These are phyloP conservation scores for Megastigmus dorsalis DNA, from an alignment of 2,888 invertebrate genomes.

Conservation along the genomic window DNA sequence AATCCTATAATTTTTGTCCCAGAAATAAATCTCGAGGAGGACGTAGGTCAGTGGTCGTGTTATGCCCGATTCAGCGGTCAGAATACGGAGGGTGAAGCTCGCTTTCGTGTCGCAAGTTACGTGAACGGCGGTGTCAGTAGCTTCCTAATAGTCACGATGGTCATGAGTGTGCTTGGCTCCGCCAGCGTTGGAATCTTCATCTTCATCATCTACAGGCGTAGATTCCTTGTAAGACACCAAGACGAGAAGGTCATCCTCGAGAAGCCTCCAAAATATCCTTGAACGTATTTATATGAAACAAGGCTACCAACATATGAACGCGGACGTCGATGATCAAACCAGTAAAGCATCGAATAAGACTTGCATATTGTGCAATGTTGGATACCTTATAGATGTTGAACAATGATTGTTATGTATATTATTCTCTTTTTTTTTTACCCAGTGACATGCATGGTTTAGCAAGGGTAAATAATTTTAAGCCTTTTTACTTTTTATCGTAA, in stretches of 20 bases:
- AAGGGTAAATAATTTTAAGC: too few relatives aligned
- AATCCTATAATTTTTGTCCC: too few relatives aligned
- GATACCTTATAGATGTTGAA: too few relatives aligned
- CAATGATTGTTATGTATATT: too few relatives aligned
- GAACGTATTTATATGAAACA: too few relatives aligned
- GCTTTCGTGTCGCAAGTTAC: background rate
- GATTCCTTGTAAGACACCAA: background rate
- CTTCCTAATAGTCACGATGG: conserved; percentile 12
- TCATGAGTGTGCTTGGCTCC: conserved; percentile 19
- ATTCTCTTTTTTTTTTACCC: too few relatives aligned
- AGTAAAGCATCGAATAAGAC: background rate
- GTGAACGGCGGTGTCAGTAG: background rate
- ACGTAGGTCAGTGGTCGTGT: conserved; percentile 50
- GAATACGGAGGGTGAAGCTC: conserved; percentile 3
- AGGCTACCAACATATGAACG: too few relatives aligned
- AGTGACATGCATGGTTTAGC: too few relatives aligned
- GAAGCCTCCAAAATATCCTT: conserved; percentile 13
- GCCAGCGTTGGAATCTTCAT: conserved; percentile 33
- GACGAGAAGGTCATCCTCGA: conserved; percentile 32
- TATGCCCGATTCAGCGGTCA: conserved; percentile 28
- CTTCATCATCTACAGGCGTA: conserved; percentile 41
- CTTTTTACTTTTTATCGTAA: too few relatives aligned
- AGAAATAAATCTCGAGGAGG: conserved; percentile 25
- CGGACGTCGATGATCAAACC: too few relatives aligned
- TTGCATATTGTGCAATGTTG: background rate